These are phyloP conservation scores for Alloscopus bannaensis DNA, from an alignment of 2,888 invertebrate genomes.

Conservation along the genomic window DNA sequence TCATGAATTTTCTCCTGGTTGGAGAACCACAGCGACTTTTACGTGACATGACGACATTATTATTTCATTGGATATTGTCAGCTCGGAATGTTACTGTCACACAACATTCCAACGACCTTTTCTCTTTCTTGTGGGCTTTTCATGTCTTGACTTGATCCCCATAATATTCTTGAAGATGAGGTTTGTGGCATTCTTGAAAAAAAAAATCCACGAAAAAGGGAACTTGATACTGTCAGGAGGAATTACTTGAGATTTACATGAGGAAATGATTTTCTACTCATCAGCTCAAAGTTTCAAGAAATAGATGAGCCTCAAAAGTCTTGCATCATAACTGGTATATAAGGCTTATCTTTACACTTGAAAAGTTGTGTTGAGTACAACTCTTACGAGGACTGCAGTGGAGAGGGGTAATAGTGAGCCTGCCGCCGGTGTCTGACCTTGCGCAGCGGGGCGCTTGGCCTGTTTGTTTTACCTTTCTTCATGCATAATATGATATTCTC, in stretches of 20 bases:
- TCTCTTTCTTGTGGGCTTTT: neutral
- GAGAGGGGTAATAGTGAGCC: slow-evolving; percentile 51
- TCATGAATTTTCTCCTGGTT: neutral
- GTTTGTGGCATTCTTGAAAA: neutral
- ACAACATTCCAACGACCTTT: neutral
- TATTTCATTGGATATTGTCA: slow-evolving; percentile 33
- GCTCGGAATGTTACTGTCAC: neutral
- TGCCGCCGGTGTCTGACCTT: slow-evolving; percentile 67
- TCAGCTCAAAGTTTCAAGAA: no score
- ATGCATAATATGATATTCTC: slow-evolving; percentile 58
- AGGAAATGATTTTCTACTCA: slow-evolving; percentile 27
- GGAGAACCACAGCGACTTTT: slow-evolving; percentile 13
- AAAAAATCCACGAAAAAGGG: no score
- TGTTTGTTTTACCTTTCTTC: slow-evolving; percentile 61
- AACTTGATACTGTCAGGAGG: slow-evolving; percentile 59
- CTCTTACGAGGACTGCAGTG: slow-evolving; percentile 1
- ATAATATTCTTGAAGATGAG: neutral
- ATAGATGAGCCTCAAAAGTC: no score
- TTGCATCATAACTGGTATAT: no score
- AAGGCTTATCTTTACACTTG: no score
- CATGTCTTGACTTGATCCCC: neutral
- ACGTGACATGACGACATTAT: slow-evolving; percentile 45
- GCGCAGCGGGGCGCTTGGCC: slow-evolving; percentile 49
- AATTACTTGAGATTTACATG: slow-evolving; percentile 45
- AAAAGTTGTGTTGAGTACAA: no score